Conservation (phyloP, 1,140 invertebrate genomes). For the Helicoverpa armigera region DNA sequence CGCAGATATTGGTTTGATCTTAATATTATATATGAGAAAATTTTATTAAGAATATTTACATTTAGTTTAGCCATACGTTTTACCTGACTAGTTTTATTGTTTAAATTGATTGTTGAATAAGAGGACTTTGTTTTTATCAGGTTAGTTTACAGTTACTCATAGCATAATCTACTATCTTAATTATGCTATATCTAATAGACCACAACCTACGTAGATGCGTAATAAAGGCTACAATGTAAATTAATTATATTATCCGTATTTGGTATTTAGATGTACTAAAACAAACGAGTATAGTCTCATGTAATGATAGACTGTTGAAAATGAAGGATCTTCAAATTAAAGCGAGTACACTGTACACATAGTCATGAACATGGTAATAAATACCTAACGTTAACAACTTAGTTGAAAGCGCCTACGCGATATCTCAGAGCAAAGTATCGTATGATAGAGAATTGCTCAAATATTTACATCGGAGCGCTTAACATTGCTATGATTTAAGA, state of each 20-base stretch:
- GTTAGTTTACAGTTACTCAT: too few species aligned
- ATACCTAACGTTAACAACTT: not conserved
- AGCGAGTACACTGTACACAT: too few species aligned
- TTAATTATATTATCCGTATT: constrained; percentile 5
- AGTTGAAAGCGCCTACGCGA: not conserved
- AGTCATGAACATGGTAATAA: not conserved
- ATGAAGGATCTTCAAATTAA: not conserved
- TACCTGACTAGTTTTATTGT: too few species aligned
- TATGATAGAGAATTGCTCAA: not conserved
- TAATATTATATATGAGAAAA: too few species aligned
- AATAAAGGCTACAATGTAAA: not conserved
- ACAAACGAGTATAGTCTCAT: not conserved
- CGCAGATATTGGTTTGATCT: too few species aligned
- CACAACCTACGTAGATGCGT: too few species aligned
- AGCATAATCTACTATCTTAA: too few species aligned
- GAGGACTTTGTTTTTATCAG: too few species aligned
- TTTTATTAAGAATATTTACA: too few species aligned
- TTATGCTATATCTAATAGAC: too few species aligned
- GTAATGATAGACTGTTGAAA: constrained; percentile 14
- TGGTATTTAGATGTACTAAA: not conserved
- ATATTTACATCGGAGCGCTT: not conserved
- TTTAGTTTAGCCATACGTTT: too few species aligned
- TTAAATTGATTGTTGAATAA: too few species aligned
- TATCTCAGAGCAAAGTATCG: not conserved
- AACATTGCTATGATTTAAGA: not conserved